Percentiles rank a stretch among this genome's conserved stretches.
These are phyloP conservation scores for Xenopus borealis DNA, from an alignment of 2,113 vertebrate species.

Conservation along the genomic window DNA sequence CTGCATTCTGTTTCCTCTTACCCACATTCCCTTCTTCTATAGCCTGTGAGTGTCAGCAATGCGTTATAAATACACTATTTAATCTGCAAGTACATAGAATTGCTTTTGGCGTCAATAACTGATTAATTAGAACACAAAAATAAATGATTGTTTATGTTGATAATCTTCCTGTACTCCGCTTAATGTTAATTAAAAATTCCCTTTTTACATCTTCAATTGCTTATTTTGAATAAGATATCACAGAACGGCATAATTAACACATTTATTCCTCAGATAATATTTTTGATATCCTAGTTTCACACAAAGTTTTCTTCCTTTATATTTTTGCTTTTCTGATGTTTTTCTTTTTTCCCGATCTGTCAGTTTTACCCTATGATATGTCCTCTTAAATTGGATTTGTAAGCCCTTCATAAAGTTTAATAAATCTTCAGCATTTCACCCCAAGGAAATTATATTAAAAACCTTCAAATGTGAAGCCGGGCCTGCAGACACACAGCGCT, in stretches of 20 bases:
- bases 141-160: not conserved
- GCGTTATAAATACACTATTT: no score
- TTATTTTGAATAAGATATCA: not conserved
- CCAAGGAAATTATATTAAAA: constrained; percentile 99
- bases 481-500: constrained; percentile 84
- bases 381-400: constrained; percentile 98
- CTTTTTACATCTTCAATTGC: not conserved
- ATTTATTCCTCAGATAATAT: not conserved
- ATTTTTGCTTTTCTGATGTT: constrained; percentile 65
- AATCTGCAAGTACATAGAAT: no score
- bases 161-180: not conserved
- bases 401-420: constrained; percentile 99
- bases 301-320: constrained; percentile 61
- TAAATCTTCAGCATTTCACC: constrained; percentile 96
- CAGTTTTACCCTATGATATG: constrained; percentile 90
- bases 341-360: constrained; percentile 75
- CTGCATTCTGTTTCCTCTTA: no score
- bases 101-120: not conserved
- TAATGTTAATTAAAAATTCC: not conserved
- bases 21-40: no score
- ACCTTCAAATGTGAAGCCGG: constrained; percentile 88
- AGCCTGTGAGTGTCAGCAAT: no score
- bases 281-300: constrained; percentile 59
- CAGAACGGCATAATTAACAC: not conserved
- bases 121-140: not conserved